Conservation (phyloP, 2,888 invertebrate genomes). For the Agrotis ipsilon region DNA sequence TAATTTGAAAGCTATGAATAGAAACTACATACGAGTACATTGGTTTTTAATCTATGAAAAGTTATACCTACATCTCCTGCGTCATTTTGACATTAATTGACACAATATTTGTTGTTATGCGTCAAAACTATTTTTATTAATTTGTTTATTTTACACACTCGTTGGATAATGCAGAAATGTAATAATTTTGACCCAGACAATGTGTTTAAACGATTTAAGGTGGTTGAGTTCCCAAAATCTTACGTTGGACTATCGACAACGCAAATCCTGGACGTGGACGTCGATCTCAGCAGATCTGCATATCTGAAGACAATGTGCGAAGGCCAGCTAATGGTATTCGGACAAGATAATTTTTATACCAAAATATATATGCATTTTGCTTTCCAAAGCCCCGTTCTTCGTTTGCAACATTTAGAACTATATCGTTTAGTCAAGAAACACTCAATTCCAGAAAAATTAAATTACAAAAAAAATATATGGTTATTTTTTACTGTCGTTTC, state of each 20-base stretch:
- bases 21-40: not conserved
- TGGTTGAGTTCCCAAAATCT: slow-evolving; percentile 84
- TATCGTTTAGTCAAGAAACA: too few relatives aligned
- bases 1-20: not conserved
- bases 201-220: slow-evolving; percentile 81
- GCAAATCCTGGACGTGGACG: slow-evolving; percentile 77
- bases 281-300: slow-evolving; percentile 77
- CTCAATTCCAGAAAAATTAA: too few relatives aligned
- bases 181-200: slow-evolving; percentile 77
- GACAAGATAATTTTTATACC: not conserved
- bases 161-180: slow-evolving; percentile 69
- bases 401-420: too few relatives aligned
- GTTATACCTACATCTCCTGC: not conserved
- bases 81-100: slow-evolving; percentile 36
- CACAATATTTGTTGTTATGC: slow-evolving; percentile 9
- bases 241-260: slow-evolving; percentile 81
- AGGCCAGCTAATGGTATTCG: slow-evolving; percentile 79
- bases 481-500: too few relatives aligned
- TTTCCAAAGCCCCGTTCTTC: not conserved
- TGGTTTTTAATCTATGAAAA: not conserved
- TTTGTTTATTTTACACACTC: slow-evolving; percentile 13
- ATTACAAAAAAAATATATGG: too few relatives aligned
- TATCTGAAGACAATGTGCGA: slow-evolving; percentile 83
- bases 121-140: not conserved
- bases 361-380: not conserved